A percentile compares a stretch with the other conserved stretches of the same genome.
phyloP scores from a whole-genome alignment of 2,888 invertebrate species.

The Thecophora atra region DNA sequence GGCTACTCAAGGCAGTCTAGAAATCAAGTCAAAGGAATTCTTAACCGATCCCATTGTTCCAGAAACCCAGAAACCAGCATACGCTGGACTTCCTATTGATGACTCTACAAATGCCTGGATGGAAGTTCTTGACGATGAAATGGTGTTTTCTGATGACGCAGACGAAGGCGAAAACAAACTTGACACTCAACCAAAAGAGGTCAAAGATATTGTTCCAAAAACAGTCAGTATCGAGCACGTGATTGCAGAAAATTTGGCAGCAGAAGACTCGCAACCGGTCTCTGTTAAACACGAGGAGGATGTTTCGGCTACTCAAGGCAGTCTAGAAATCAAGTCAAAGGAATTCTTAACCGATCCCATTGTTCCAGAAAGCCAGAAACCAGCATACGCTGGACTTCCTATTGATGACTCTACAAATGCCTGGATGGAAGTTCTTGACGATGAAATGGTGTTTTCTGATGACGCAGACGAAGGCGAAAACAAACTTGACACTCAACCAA shows the following conservation, averaged over 20 bases:
- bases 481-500: slow-evolving; percentile 28
- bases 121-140: slow-evolving; percentile 62
- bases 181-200: slow-evolving; percentile 2
- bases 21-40: not conserved
- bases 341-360: not conserved
- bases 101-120: slow-evolving; percentile 52
- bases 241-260: too few relatives aligned
- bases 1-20: not conserved
- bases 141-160: slow-evolving; percentile 62
- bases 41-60: not conserved
- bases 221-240: not conserved
- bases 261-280: too few relatives aligned
- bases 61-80: slow-evolving; percentile 43
- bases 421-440: slow-evolving; percentile 61
- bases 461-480: slow-evolving; percentile 52
- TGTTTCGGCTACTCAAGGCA: not conserved
- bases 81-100: slow-evolving; percentile 55
- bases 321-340: not conserved
- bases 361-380: slow-evolving; percentile 33
- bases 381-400: slow-evolving; percentile 54
- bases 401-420: slow-evolving; percentile 45
- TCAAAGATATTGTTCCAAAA: not conserved
- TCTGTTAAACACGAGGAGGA: too few relatives aligned
- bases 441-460: slow-evolving; percentile 62
- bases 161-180: slow-evolving; percentile 38